Conservation (phyloP, 2,888 invertebrate species). For the Sinopyrophorus schimmeli region DNA sequence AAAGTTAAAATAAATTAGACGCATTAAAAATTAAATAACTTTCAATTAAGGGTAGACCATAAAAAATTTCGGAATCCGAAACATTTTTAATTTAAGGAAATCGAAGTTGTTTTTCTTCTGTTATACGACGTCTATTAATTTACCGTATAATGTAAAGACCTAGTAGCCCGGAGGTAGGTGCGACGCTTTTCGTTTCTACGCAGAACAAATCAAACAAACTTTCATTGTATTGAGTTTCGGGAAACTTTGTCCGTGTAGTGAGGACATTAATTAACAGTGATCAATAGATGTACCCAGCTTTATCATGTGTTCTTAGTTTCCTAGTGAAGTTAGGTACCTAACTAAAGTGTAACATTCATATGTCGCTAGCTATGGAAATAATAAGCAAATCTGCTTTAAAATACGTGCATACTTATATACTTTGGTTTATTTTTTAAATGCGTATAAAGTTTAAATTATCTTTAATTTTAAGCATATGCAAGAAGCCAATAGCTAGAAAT, state of each 20-base stretch:
- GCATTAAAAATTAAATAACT: too few relatives aligned
- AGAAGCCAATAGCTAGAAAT: too few relatives aligned
- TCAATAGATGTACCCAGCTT: slow-evolving; percentile 22
- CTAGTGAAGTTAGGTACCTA: slow-evolving; percentile 18
- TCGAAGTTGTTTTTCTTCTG: slow-evolving; percentile 12
- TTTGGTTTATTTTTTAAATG: too few relatives aligned
- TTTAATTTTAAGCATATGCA: too few relatives aligned
- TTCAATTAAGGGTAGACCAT: too few relatives aligned
- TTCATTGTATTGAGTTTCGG: slow-evolving; percentile 28
- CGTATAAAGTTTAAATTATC: too few relatives aligned
- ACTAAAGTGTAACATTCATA: slow-evolving; percentile 11
- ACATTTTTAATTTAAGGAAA: too few relatives aligned
- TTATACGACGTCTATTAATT: slow-evolving; percentile 2
- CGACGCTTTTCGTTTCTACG: slow-evolving; percentile 12
- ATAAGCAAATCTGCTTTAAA: too few relatives aligned
- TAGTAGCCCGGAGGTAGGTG: slow-evolving; percentile 18
- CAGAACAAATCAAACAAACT: slow-evolving; percentile 29
- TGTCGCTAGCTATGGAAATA: slow-evolving; percentile 2
- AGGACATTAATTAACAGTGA: slow-evolving; percentile 28
- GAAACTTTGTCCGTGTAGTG: slow-evolving; percentile 22
- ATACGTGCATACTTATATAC: too few relatives aligned
- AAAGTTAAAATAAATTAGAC: too few relatives aligned
- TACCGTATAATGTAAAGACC: slow-evolving; percentile 20
- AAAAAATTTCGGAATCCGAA: too few relatives aligned
- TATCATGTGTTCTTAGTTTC: slow-evolving; percentile 14